Evolutionary conservation across 1,140 invertebrate genomes (phyloP), one percentile per base, ranked within the genome.

Genomic region (Leptopilina clavipes): DNA sequence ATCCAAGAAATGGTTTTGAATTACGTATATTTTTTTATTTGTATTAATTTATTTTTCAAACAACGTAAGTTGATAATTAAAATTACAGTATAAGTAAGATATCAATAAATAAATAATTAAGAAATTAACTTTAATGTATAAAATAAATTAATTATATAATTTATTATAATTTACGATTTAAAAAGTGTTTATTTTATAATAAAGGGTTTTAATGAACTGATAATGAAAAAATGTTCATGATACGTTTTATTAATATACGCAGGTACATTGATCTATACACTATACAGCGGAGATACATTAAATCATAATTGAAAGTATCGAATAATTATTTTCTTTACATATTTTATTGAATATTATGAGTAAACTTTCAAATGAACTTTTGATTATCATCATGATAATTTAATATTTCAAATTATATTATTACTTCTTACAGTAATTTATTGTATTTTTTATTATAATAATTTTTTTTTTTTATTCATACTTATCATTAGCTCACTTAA

Each of bases 191-290:
- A n/a, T n/a, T n/a, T n/a, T n/a, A n/a, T n/a, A 40, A 40, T 40
- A 40, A 40, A 7, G 37, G 37, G 37, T 40, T 40, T 54, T 19
- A 19, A 54, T 17, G 45, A 73, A 56, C 18, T 54, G 43, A 72
- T 48, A n/a, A 70, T 70, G 9, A 14, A 12, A n/a, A 65, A 54
- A 44, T 73, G 19, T 56, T 70, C 40, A 18, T 75, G 71, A 65
- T 78, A 65, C n/a, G 44, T 48, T 75, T 75, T 75, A 75, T 78
- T 70, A 75, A 45, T 72, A 78, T 75, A 73, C 59, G n/a, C n/a
- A 71, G 37, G 72, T 74, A 80, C 79, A 81, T 81, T 43, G 70
- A 81, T 76, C 74, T 78, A 76, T 74, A 78, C 74, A 81, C 52
- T 45, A 78, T 75, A 81, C 56, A 59, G 72, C 40, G 19, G n/a